Percentiles rank a stretch among this genome's conserved stretches.
phyloP scores from a whole-genome alignment of 2,888 invertebrate species.

The Biston stratarius region DNA sequence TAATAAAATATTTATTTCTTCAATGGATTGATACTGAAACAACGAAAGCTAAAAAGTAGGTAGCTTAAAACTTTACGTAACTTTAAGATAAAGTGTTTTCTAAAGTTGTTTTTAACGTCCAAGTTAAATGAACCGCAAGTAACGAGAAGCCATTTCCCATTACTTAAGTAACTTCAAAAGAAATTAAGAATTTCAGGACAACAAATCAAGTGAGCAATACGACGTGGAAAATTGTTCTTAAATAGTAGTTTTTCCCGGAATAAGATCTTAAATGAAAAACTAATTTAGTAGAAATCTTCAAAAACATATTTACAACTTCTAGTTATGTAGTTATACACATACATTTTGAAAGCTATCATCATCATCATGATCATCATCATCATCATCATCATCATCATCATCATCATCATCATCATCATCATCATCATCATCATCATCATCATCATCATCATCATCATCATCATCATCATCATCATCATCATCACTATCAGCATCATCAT shows the following conservation, averaged over 20 bases:
- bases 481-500: no score
- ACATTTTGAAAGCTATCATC: no score
- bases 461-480: no score
- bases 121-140: conserved; percentile 35
- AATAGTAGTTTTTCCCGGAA: not conserved
- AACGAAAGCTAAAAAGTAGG: conserved; percentile 16
- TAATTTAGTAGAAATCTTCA: not conserved
- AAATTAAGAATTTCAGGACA: conserved; percentile 22
- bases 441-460: no score
- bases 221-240: not conserved
- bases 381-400: no score
- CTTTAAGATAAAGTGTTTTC: conserved; percentile 31
- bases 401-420: no score
- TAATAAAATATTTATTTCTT: not conserved
- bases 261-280: not conserved
- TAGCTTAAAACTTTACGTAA: not conserved
- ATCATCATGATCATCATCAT: no score
- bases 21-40: not conserved
- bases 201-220: conserved; percentile 7
- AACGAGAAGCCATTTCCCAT: conserved; percentile 27
- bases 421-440: no score
- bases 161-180: conserved; percentile 22
- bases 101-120: conserved; percentile 34
- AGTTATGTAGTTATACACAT: no score
- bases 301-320: no score